Percentiles rank a stretch among this genome's conserved stretches.
phyloP scores from a whole-genome alignment of 1,140 invertebrate species.

The Lerema accius region DNA sequence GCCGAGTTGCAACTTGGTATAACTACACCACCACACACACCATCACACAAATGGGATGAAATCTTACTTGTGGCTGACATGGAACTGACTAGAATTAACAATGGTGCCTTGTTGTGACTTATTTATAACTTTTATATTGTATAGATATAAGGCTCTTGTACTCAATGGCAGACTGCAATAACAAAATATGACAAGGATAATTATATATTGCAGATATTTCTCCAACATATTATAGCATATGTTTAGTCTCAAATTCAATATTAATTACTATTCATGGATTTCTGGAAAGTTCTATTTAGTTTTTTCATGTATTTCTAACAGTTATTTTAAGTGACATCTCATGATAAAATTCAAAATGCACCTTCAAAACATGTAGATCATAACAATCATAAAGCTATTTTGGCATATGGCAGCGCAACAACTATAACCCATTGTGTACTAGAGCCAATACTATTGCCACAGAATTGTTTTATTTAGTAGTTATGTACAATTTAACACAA shows the following conservation, averaged over 20 bases:
- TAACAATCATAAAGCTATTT: too few relatives aligned
- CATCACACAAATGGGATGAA: constrained; percentile 81
- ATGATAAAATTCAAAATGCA: too few relatives aligned
- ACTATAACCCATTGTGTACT: neutral
- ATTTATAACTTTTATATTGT: constrained; percentile 27
- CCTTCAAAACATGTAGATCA: too few relatives aligned
- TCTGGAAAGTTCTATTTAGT: too few relatives aligned
- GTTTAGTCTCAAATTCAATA: too few relatives aligned
- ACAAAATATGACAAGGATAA: neutral
- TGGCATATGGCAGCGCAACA: too few relatives aligned
- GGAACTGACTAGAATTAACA: constrained; percentile 81
- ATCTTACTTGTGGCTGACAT: constrained; percentile 79
- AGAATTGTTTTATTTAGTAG: constrained; percentile 4
- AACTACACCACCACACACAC: constrained; percentile 72
- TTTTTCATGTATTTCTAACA: too few relatives aligned
- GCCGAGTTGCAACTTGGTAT: constrained; percentile 59
- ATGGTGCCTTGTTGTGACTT: constrained; percentile 65
- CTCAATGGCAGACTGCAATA: constrained; percentile 1
- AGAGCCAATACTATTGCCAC: neutral
- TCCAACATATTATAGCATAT: too few relatives aligned
- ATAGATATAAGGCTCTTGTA: constrained; percentile 4
- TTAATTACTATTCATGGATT: too few relatives aligned
- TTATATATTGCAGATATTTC: neutral
- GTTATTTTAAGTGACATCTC: too few relatives aligned
- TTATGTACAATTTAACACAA: constrained; percentile 8